Conservation (phyloP, 2,888 invertebrate genomes). For the Eudemis profundana region DNA sequence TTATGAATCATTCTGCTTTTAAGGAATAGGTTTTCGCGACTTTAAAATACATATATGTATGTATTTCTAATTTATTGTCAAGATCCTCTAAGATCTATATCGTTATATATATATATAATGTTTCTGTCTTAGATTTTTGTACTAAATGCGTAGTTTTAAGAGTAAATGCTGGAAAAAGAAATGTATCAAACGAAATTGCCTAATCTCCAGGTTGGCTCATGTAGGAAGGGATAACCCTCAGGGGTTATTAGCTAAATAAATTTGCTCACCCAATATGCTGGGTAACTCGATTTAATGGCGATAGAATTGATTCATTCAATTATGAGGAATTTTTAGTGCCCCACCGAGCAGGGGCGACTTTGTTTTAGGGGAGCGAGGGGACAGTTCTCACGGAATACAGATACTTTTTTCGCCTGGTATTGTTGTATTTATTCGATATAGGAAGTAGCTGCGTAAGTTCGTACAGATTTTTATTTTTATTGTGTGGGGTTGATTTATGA, state of each 20-base stretch:
- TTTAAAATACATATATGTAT: no score
- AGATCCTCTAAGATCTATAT: neutral
- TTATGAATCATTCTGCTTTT: no score
- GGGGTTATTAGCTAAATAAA: constrained; percentile 85
- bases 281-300: constrained; percentile 85
- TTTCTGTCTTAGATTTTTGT: neutral
- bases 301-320: constrained; percentile 86
- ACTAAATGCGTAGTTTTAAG: neutral
- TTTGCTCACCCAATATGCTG: constrained; percentile 85
- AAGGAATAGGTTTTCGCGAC: no score
- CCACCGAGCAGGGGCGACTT: constrained; percentile 78
- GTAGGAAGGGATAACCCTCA: constrained; percentile 44
- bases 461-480: neutral
- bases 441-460: neutral
- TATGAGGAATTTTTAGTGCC: constrained; percentile 85
- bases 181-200: constrained; percentile 23
- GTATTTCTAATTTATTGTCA: neutral
- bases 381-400: constrained; percentile 75
- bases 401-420: constrained; percentile 25
- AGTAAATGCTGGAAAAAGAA: constrained; percentile 20
- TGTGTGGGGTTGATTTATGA: neutral
- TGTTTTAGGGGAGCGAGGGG: constrained; percentile 75
- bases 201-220: constrained; percentile 34
- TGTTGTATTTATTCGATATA: constrained; percentile 28
- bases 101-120: neutral